phyloP scores from a whole-genome alignment of 2,888 invertebrate species.

The Tortrix viridana region DNA sequence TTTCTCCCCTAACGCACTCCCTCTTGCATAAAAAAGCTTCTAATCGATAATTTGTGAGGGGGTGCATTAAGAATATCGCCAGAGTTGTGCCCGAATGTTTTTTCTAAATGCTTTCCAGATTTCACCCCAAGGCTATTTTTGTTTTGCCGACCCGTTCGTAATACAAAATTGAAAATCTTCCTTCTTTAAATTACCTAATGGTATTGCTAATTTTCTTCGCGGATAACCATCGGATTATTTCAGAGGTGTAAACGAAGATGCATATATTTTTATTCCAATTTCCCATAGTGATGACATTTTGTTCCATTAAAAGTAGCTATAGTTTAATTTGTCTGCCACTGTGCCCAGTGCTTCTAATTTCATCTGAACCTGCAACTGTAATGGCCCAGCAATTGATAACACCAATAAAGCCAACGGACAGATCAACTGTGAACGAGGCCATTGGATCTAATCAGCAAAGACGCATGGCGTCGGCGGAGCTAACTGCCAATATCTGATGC shows the following conservation, averaged over 20 bases:
- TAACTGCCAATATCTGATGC: conserved; percentile 83
- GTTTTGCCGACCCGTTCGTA: conserved; percentile 73
- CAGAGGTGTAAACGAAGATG: conserved; percentile 12
- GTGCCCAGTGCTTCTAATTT: conserved; percentile 25
- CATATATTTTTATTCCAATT: background rate
- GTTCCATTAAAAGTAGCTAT: too few relatives aligned
- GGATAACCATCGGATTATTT: conserved; percentile 15
- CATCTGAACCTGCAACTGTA: conserved; percentile 44
- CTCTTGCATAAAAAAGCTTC: conserved; percentile 85
- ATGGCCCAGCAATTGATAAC: conserved; percentile 68
- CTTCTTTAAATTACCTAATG: conserved; percentile 26
- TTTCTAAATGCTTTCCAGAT: conserved; percentile 78
- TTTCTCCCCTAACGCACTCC: conserved; percentile 76
- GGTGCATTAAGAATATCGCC: conserved; percentile 84
- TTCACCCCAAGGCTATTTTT: conserved; percentile 78
- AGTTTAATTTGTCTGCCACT: conserved; percentile 25
- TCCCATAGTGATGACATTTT: too few relatives aligned
- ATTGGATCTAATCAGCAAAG: conserved; percentile 72
- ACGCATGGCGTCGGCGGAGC: conserved; percentile 70
- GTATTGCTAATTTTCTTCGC: conserved; percentile 34
- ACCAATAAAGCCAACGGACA: conserved; percentile 56
- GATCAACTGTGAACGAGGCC: conserved; percentile 40
- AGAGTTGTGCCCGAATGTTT: conserved; percentile 75
- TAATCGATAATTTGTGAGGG: conserved; percentile 85
- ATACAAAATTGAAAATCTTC: conserved; percentile 58